Percentiles rank a stretch among this genome's conserved stretches.
phyloP scores from a whole-genome alignment of 2,113 vertebrate genomes.

The Urocitellus parryii region DNA sequence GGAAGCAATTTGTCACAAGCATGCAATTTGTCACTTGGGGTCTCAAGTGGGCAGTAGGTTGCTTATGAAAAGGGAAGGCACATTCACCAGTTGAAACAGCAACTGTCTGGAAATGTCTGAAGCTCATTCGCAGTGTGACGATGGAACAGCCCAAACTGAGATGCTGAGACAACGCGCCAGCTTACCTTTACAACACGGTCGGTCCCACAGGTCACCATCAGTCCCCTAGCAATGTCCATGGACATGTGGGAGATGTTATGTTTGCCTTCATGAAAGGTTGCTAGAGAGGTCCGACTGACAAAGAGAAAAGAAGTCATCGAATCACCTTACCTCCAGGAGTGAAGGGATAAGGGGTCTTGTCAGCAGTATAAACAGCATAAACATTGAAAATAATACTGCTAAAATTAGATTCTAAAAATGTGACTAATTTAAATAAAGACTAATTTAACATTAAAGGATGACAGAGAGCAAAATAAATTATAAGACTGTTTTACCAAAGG shows the following conservation, averaged over 20 bases:
- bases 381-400: background rate
- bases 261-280: constrained; percentile 98
- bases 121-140: rapidly evolving
- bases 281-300: constrained; percentile 93
- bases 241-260: constrained; percentile 98
- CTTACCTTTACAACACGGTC: constrained; percentile 97
- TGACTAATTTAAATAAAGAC: background rate
- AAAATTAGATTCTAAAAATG: background rate
- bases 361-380: background rate
- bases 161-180: background rate
- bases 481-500: background rate
- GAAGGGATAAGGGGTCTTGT: background rate
- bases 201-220: constrained; percentile 97
- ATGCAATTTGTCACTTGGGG: background rate
- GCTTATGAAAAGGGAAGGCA: background rate
- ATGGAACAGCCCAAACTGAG: rapidly evolving
- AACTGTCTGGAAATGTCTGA: background rate
- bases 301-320: constrained; percentile 50
- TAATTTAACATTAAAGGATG: background rate
- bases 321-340: background rate
- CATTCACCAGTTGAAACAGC: background rate
- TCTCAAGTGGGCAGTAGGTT: rapidly evolving
- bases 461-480: background rate
- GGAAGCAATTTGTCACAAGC: background rate
- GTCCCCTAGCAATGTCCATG: constrained; percentile 95